Conservation (phyloP, 1,140 invertebrate genomes). For the Homalodisca vitripennis region DNA sequence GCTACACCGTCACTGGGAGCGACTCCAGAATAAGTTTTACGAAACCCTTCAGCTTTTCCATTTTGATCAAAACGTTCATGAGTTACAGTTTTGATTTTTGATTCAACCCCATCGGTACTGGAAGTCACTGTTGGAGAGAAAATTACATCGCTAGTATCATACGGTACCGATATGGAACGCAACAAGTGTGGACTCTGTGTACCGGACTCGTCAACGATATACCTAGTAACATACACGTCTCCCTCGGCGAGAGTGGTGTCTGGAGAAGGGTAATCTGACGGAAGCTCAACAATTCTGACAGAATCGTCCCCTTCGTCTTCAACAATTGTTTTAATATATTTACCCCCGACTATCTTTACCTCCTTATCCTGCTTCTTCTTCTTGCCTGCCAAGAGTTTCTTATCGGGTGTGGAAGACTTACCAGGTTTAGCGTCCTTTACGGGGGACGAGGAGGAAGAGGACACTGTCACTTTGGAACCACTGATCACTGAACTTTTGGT, state of each 20-base stretch:
- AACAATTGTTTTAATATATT: slow-evolving; percentile 6
- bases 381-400: not conserved
- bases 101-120: not conserved
- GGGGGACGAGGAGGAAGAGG: not conserved
- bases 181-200: not conserved
- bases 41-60: slow-evolving; percentile 19
- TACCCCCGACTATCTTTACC: slow-evolving; percentile 10
- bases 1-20: not conserved
- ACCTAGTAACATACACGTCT: not conserved
- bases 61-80: slow-evolving; percentile 18
- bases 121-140: not conserved
- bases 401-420: not conserved
- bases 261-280: slow-evolving; percentile 6
- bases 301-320: slow-evolving; percentile 9
- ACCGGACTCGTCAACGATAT: slow-evolving; percentile 13
- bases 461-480: not conserved
- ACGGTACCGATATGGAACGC: not conserved
- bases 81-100: not conserved
- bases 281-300: not conserved
- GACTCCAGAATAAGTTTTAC: slow-evolving; percentile 2
- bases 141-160: not conserved
- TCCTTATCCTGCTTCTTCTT: slow-evolving; percentile 18
- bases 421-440: not conserved
- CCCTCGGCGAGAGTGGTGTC: not conserved
- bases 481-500: slow-evolving; percentile 4